phyloP scores from a whole-genome alignment of 2,113 vertebrate genomes.

The Embiotoca jacksoni region DNA sequence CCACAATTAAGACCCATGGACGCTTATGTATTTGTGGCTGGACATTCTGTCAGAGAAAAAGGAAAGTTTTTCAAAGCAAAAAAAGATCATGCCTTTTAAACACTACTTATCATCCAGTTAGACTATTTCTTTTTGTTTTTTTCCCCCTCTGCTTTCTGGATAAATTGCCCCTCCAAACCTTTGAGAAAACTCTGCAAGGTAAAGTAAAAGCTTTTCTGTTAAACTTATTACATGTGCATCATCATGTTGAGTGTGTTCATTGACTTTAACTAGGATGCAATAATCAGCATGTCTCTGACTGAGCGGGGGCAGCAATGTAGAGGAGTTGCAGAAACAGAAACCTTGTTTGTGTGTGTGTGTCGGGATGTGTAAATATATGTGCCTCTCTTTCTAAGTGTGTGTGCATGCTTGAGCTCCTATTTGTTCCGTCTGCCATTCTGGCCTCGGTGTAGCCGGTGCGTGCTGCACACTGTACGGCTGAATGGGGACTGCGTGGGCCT shows the following conservation, averaged over 20 bases:
- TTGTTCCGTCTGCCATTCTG: slow-evolving; percentile 75
- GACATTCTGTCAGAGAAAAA: slow-evolving; percentile 44
- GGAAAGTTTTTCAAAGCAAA: slow-evolving; percentile 7
- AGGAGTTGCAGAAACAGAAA: slow-evolving; percentile 13
- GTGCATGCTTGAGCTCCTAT: slow-evolving; percentile 54
- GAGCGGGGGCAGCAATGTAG: slow-evolving; percentile 43
- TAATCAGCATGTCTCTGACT: slow-evolving; percentile 28
- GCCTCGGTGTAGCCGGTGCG: slow-evolving; percentile 62
- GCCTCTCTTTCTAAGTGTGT: slow-evolving; percentile 22
- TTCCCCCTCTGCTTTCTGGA: background rate
- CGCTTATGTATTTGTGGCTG: slow-evolving; percentile 58
- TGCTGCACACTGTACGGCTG: slow-evolving; percentile 76
- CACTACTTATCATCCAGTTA: background rate
- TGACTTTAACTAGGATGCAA: slow-evolving; percentile 2
- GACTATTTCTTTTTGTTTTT: background rate
- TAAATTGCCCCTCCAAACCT: background rate
- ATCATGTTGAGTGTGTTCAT: background rate
- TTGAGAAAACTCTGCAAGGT: background rate
- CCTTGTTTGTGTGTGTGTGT: slow-evolving; percentile 1
- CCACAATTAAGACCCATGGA: slow-evolving; percentile 62
- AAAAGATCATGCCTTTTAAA: background rate
- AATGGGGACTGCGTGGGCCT: slow-evolving; percentile 83
- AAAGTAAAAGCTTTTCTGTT: slow-evolving; percentile 1
- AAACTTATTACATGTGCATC: background rate
- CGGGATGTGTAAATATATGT: background rate